Percentiles rank a stretch among this genome's conserved stretches.
Conservation (phyloP, 2,113 vertebrate genomes). For the Ailurus styani region DNA sequence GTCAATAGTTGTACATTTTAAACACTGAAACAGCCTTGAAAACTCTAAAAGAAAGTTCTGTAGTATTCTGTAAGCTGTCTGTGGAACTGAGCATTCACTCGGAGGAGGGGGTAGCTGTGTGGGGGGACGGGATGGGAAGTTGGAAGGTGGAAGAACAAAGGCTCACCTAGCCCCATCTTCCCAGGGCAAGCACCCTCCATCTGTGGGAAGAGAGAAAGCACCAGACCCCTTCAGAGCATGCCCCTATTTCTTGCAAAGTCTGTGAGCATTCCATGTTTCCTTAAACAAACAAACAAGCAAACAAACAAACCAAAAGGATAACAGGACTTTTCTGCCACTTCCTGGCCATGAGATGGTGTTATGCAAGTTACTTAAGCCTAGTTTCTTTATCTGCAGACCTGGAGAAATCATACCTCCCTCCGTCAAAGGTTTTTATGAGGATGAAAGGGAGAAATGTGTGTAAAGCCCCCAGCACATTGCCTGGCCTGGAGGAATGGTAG, state of each 20-base stretch:
- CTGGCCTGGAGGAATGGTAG: background rate
- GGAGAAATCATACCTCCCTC: background rate
- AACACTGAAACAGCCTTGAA: background rate
- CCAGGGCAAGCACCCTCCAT: background rate
- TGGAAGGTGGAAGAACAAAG: background rate
- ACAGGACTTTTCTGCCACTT: background rate
- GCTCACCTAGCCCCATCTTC: background rate
- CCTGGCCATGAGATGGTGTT: background rate
- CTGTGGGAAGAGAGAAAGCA: background rate
- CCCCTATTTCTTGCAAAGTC: background rate
- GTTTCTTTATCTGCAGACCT: background rate
- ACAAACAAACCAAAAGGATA: background rate
- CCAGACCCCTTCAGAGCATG: background rate
- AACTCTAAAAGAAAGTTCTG: background rate
- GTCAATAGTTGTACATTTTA: background rate
- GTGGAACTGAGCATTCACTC: background rate
- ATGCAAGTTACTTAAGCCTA: background rate
- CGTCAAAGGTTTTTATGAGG: background rate
- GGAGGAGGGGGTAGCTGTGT: fast-evolving
- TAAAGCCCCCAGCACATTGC: background rate
- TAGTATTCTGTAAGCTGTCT: background rate
- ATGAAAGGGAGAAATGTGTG: background rate
- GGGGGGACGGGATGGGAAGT: too few relatives aligned
- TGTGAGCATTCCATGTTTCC: background rate
- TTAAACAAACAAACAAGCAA: background rate